Base-by-base conservation (phyloP, 2,888 invertebrate genomes). In the Lydus trimaculatus region DNA sequence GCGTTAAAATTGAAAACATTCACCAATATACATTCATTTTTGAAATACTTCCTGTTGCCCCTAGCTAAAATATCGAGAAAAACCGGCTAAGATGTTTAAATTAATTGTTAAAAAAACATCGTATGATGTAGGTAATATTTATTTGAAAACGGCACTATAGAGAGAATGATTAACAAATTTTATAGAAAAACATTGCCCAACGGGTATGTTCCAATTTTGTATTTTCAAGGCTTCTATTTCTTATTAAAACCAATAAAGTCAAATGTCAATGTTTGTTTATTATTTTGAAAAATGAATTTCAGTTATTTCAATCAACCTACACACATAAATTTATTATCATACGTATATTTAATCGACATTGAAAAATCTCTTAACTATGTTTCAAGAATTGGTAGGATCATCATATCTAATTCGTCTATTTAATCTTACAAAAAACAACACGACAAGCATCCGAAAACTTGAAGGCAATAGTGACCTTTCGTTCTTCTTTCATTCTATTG, bases 361-460 rank as follows among this genome's bases (percentile, higher is more conserved):
- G 61, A 61, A 31, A 31, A 31, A 61, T 67, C 60, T 67, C 59
- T 59, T 61, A 56, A 20, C 63, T 63, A 63, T 36, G 36, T 36
- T 25, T 33, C 56, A 59, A 58, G 20, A 36, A 60, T 59, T 58
- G 62, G 59, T 63, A 65, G 59, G 59, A 61, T 33, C 52, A 36
- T 61, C 61, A 61, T 31, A 61, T 62, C 61, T 36, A 61, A 61
- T 59, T 63, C 63, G 63, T 67, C 60, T 63, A 61, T 70, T 68
- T 72, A 31, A 66, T 52, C 58, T 63, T 65, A 36, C n/a, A n/a
- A n/a, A n/a, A n/a, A n/a, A n/a, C n/a, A 65, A 48, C 66, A 67
- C 61, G 61, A 65, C 62, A 61, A 66, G 60, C 63, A 69, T 63
- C 64, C 66, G 61, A 61, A 56, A 65, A 65, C 64, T 65, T 71